phyloP scores from a whole-genome alignment of 2,113 vertebrate genomes.

The Rousettus leschenaultii region DNA sequence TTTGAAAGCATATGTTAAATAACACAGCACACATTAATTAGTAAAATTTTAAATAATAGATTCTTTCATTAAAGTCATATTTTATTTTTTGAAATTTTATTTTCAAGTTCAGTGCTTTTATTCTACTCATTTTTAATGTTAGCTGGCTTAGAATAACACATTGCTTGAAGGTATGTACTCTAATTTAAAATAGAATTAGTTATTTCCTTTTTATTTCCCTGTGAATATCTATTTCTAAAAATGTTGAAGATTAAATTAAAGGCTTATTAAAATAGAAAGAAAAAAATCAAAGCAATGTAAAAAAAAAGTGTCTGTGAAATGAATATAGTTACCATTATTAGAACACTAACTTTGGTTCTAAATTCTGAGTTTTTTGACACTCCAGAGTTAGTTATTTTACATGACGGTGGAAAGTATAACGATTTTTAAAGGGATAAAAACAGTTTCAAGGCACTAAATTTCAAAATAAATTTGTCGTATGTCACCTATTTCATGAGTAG shows the following conservation, averaged over 20 bases:
- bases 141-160: conserved; percentile 43
- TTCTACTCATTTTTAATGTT: conserved; percentile 23
- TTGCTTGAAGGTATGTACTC: conserved; percentile 26
- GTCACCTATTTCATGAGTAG: neutral
- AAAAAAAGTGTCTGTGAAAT: neutral
- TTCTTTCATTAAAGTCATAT: conserved; percentile 5
- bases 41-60: conserved; percentile 46
- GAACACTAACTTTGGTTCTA: neutral
- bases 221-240: conserved; percentile 34
- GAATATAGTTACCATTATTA: neutral
- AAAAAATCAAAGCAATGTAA: conserved; percentile 52
- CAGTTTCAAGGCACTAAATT: neutral
- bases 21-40: neutral
- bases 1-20: conserved; percentile 42
- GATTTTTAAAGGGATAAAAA: neutral
- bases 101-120: conserved; percentile 32
- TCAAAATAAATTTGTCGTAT: conserved; percentile 2
- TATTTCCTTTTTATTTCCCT: conserved; percentile 42
- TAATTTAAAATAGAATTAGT: conserved; percentile 58
- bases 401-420: neutral
- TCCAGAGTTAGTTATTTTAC: neutral
- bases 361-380: conserved; percentile 15
- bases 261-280: conserved; percentile 29
- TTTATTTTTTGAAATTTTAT: conserved; percentile 46
- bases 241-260: neutral